phyloP scores from a whole-genome alignment of 2,888 invertebrate genomes.

The Hermaeophaga mercurialis region DNA sequence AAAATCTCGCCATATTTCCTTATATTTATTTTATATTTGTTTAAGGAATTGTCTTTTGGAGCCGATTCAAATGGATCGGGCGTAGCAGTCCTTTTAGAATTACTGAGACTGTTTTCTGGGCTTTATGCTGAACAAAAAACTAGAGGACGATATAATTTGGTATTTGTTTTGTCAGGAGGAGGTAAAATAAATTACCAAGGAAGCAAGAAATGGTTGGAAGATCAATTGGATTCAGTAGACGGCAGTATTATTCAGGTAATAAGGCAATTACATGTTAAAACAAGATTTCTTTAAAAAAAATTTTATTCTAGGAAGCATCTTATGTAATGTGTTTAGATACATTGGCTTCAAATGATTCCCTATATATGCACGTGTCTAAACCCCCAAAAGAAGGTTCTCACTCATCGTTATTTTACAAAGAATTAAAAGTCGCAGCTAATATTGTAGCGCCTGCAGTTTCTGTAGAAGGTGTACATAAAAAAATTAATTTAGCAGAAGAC shows the following conservation, averaged over 20 bases:
- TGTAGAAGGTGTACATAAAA: conserved; percentile 84
- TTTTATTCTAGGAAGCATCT: conserved; percentile 74
- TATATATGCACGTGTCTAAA: conserved; percentile 95
- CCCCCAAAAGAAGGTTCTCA: conserved; percentile 87
- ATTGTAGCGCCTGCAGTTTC: conserved; percentile 57
- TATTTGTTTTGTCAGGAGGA: conserved; percentile 89
- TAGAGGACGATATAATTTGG: conserved; percentile 75
- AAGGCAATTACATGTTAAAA: too few relatives aligned
- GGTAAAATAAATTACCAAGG: conserved; percentile 95
- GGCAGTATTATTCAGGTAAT: conserved; percentile 73
- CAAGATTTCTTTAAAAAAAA: neutral
- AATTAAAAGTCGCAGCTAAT: conserved; percentile 64
- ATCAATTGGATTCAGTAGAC: conserved; percentile 81
- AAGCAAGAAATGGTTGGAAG: conserved; percentile 94
- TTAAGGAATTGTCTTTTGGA: conserved; percentile 82
- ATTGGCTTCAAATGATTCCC: conserved; percentile 66
- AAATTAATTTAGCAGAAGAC: conserved; percentile 94
- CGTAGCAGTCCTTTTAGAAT: conserved; percentile 82
- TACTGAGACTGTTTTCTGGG: conserved; percentile 86
- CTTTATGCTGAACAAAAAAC: conserved; percentile 78
- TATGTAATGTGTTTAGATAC: conserved; percentile 91
- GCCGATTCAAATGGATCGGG: conserved; percentile 94
- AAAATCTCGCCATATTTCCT: conserved; percentile 1
- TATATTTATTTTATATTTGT: conserved; percentile 18
- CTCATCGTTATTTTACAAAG: conserved; percentile 69